A percentile compares a stretch with the other conserved stretches of the same genome.
Conservation (phyloP, 2,797 vertebrate species). For the Bryconaethiops microstoma region DNA sequence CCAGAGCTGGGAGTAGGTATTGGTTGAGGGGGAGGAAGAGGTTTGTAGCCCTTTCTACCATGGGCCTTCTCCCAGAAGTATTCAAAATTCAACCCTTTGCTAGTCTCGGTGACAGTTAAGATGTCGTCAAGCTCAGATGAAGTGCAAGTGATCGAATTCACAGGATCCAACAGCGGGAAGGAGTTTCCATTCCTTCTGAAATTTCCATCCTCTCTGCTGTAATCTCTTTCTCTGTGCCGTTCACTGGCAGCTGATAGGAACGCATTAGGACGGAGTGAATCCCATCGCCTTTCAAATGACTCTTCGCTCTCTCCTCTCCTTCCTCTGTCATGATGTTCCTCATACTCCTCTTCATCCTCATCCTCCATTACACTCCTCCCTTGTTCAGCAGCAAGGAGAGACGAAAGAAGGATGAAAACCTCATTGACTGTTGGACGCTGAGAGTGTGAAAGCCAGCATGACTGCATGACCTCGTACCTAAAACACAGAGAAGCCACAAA, state of each 20-base stretch:
- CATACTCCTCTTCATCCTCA: slow-evolving; percentile 81
- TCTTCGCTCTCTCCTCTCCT: slow-evolving; percentile 80
- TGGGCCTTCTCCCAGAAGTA: slow-evolving; percentile 94
- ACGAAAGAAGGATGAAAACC: slow-evolving; percentile 90
- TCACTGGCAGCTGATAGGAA: slow-evolving; percentile 75
- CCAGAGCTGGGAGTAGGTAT: slow-evolving; percentile 81
- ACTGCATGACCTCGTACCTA: slow-evolving; percentile 96
- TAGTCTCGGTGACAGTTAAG: slow-evolving; percentile 91
- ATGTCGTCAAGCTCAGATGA: slow-evolving; percentile 89
- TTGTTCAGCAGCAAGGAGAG: slow-evolving; percentile 83
- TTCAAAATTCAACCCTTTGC: slow-evolving; percentile 93
- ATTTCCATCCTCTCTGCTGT: slow-evolving; percentile 70
- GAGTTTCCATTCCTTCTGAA: slow-evolving; percentile 67
- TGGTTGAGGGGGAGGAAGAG: slow-evolving; percentile 80
- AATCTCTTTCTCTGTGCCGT: slow-evolving; percentile 79
- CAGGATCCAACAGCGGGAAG: slow-evolving; percentile 86
- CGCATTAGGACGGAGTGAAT: slow-evolving; percentile 80
- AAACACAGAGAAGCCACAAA: background rate
- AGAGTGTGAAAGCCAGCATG: slow-evolving; percentile 88
- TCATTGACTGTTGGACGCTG: slow-evolving; percentile 88
- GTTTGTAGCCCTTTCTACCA: slow-evolving; percentile 83
- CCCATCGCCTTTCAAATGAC: slow-evolving; percentile 90
- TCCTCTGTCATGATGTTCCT: slow-evolving; percentile 74
- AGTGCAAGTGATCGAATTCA: slow-evolving; percentile 77
- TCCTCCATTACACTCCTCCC: slow-evolving; percentile 78